Evolutionary conservation across 1,140 invertebrate genomes (phyloP).

Genomic region (Drosophila navojoa): DNA sequence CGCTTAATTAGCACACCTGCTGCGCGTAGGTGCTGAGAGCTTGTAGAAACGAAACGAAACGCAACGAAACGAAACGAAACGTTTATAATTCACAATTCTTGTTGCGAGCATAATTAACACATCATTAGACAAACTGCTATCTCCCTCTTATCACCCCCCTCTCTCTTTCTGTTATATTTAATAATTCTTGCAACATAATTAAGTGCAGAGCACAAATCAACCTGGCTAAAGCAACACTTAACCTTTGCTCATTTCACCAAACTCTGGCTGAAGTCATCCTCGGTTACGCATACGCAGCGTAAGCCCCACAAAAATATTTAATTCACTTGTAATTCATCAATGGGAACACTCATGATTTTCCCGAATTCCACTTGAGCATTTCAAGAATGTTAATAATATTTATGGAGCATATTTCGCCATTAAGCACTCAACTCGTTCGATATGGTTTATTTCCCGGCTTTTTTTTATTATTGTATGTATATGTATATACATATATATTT

Average conservation of each 20-base stretch:
- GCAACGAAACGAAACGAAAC: not conserved
- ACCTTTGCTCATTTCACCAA: too few relatives aligned
- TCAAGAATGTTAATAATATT: not conserved
- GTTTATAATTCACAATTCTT: slow-evolving; percentile 53
- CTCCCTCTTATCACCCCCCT: not conserved
- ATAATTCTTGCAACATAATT: slow-evolving; percentile 25
- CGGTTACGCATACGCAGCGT: slow-evolving; percentile 25
- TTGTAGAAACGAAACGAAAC: slow-evolving; percentile 2
- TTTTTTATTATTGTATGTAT: not conserved
- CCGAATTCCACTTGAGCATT: not conserved
- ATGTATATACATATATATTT: too few relatives aligned
- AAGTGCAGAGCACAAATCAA: not conserved
- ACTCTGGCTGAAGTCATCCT: too few relatives aligned
- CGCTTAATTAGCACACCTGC: slow-evolving; percentile 28
- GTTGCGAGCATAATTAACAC: slow-evolving; percentile 59
- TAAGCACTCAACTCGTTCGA: slow-evolving; percentile 3
- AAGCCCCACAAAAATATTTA: not conserved
- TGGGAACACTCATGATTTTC: slow-evolving; percentile 1
- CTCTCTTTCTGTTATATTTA: slow-evolving; percentile 4
- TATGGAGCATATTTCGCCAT: not conserved
- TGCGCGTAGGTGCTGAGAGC: not conserved
- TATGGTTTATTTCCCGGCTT: not conserved
- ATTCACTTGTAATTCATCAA: slow-evolving; percentile 13
- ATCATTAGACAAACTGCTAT: slow-evolving; percentile 39
- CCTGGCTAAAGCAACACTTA: not conserved